These are phyloP conservation scores for Sesia bembeciformis DNA, from an alignment of 2,888 invertebrate species.

Conservation along the genomic window DNA sequence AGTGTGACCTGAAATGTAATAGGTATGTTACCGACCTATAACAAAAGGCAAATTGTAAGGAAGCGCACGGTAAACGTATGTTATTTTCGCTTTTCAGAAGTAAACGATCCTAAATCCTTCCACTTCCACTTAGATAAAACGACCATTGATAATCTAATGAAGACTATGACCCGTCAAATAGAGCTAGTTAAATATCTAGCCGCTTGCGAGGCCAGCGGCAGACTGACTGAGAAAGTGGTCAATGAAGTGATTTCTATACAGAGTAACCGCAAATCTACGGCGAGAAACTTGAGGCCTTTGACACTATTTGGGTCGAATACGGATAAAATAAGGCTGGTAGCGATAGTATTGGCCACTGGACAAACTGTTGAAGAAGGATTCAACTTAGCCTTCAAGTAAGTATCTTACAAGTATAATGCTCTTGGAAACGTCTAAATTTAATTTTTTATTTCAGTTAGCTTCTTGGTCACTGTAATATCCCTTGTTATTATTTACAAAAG, in stretches of 20 bases:
- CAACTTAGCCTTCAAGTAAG: slow-evolving; percentile 79
- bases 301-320: slow-evolving; percentile 82
- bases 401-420: slow-evolving; percentile 1
- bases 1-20: too few species aligned
- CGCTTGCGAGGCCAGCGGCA: slow-evolving; percentile 74
- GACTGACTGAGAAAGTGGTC: slow-evolving; percentile 49
- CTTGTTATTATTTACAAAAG: too few species aligned
- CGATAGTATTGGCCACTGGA: slow-evolving; percentile 79
- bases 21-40: too few species aligned
- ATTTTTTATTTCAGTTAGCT: too few species aligned
- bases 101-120: slow-evolving; percentile 69
- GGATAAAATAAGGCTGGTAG: slow-evolving; percentile 81
- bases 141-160: slow-evolving; percentile 85
- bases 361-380: slow-evolving; percentile 81
- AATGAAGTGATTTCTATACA: slow-evolving; percentile 47
- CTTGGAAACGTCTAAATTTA: too few species aligned
- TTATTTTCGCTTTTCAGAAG: slow-evolving; percentile 30
- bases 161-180: slow-evolving; percentile 85
- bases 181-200: slow-evolving; percentile 84
- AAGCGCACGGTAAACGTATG: background rate
- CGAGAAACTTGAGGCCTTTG: slow-evolving; percentile 62
- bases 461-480: too few species aligned
- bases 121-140: slow-evolving; percentile 81
- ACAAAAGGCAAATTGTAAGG: too few species aligned
- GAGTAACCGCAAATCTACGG: slow-evolving; percentile 13